Percentiles rank a stretch among this genome's conserved stretches.
phyloP scores from a whole-genome alignment of 2,797 vertebrate genomes.

The Phrynocephalus guinanensis region DNA sequence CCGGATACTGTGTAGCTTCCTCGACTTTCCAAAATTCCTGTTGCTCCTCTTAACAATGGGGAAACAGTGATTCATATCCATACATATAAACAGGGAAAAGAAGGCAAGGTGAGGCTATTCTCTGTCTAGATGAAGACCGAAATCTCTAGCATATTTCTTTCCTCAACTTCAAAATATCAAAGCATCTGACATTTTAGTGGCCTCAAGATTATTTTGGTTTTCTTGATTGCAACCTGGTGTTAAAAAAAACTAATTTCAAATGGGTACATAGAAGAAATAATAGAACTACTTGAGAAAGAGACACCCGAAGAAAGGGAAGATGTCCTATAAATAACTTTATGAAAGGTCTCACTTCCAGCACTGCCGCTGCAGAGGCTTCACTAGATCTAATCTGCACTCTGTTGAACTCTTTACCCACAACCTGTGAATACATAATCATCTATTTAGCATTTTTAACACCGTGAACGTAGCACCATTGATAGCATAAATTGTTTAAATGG shows the following conservation, averaged over 20 bases:
- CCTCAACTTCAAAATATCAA: neutral
- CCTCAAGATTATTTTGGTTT: neutral
- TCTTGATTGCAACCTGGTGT: neutral
- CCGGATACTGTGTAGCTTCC: too few species aligned
- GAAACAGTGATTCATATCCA: neutral
- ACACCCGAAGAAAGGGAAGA: neutral
- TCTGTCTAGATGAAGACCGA: neutral
- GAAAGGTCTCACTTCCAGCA: neutral
- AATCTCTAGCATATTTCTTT: neutral
- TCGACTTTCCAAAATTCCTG: too few species aligned
- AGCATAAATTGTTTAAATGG: neutral
- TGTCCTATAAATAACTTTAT: neutral
- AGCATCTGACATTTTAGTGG: neutral
- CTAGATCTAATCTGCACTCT: neutral
- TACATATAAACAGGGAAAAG: neutral
- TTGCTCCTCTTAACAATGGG: neutral
- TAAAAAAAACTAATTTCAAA: neutral
- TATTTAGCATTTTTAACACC: constrained; percentile 21
- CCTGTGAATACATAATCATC: constrained; percentile 10
- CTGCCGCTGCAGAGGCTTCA: neutral
- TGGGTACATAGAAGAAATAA: neutral
- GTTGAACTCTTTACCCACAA: constrained; percentile 13
- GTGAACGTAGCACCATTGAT: neutral
- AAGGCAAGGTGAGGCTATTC: too few species aligned
- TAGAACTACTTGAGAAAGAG: neutral